These are phyloP conservation scores for Tauraco hartlaubi DNA, from an alignment of 2,797 vertebrate species.

Conservation along the genomic window DNA sequence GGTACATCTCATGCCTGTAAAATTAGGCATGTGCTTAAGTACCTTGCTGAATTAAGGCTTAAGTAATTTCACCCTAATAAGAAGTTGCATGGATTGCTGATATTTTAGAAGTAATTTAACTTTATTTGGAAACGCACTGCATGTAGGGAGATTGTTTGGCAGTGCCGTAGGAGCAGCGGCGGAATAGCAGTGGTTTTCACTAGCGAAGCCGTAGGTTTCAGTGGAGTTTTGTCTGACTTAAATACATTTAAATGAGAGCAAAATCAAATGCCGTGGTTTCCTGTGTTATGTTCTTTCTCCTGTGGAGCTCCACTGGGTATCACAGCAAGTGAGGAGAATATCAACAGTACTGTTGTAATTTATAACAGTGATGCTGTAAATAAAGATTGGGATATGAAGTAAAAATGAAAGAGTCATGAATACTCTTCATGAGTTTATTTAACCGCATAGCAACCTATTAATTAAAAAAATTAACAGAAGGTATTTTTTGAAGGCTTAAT, in stretches of 20 bases:
- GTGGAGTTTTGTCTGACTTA: constrained; percentile 14
- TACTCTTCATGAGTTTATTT: constrained; percentile 39
- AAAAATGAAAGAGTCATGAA: constrained; percentile 14
- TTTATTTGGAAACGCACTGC: neutral
- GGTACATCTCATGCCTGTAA: neutral
- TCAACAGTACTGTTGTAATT: neutral
- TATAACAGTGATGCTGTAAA: neutral
- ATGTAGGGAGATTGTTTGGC: neutral
- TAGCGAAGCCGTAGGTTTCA: neutral
- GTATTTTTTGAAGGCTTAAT: constrained; percentile 37
- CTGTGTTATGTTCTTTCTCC: constrained; percentile 16
- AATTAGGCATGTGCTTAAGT: constrained; percentile 29
- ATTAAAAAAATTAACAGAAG: constrained; percentile 67
- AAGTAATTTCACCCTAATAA: constrained; percentile 43
- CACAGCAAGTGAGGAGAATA: constrained; percentile 38
- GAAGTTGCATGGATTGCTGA: neutral
- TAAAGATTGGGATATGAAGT: constrained; percentile 1
- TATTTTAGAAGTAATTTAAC: constrained; percentile 31
- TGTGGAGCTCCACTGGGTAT: neutral
- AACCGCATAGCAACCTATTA: constrained; percentile 58
- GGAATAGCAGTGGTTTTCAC: neutral
- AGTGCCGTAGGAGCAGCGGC: neutral
- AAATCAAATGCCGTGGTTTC: neutral
- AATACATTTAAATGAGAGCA: constrained; percentile 11
- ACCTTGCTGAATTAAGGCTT: constrained; percentile 49